Percentiles rank a stretch among this genome's conserved stretches.
Conservation (phyloP, 2,888 invertebrate species). For the Tipula unca region DNA sequence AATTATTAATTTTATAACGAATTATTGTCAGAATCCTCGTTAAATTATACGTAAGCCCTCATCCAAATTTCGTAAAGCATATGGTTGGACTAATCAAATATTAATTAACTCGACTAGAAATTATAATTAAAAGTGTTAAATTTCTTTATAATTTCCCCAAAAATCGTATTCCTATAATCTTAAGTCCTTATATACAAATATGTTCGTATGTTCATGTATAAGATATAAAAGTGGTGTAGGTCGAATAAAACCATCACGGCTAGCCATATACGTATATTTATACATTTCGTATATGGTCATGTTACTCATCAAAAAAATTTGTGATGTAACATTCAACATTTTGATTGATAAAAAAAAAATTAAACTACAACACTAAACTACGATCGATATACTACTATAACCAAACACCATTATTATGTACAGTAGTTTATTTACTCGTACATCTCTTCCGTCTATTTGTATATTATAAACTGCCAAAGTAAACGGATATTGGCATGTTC, state of each 20-base stretch:
- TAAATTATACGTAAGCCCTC: too few species aligned
- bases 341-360: background rate
- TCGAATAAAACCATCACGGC: background rate
- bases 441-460: background rate
- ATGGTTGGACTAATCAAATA: too few species aligned
- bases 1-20: too few species aligned
- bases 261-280: background rate
- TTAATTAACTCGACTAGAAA: too few species aligned
- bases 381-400: background rate
- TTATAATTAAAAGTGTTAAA: background rate
- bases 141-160: background rate
- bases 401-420: background rate
- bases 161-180: background rate
- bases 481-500: background rate
- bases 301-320: background rate
- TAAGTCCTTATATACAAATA: background rate
- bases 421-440: background rate
- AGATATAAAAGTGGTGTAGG: background rate
- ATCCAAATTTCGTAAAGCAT: too few species aligned
- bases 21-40: too few species aligned
- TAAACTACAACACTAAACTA: background rate
- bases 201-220: background rate
- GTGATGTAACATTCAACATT: background rate
- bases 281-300: background rate
- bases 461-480: background rate